phyloP scores from a whole-genome alignment of 2,888 invertebrate species.

The Rotaria magnacalcarata region DNA sequence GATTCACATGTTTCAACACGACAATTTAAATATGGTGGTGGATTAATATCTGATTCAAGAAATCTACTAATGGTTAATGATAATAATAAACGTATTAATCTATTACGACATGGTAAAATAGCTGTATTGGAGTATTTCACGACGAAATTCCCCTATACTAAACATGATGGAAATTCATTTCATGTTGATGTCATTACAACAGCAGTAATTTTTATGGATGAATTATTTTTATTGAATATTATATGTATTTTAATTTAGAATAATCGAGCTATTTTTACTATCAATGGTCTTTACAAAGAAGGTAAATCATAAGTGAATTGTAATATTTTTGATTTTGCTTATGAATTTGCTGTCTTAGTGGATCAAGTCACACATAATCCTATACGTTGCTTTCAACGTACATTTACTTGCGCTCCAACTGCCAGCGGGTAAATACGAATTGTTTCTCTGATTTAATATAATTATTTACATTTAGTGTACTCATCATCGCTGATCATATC shows the following conservation, averaged over 20 bases:
- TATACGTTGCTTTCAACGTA: slow-evolving; percentile 13
- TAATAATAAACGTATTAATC: background rate
- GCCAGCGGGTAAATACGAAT: background rate
- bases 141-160: background rate
- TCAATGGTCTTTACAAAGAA: slow-evolving; percentile 13
- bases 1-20: background rate
- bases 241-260: background rate
- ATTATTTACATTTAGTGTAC: background rate
- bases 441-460: background rate
- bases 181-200: slow-evolving; percentile 25
- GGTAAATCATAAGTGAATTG: background rate
- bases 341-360: background rate
- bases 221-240: background rate
- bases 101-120: background rate
- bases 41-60: background rate
- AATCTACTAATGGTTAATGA: background rate
- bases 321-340: background rate
- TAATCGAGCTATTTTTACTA: background rate
- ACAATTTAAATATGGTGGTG: background rate
- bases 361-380: background rate
- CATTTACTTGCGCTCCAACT: background rate
- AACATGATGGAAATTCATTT: slow-evolving; percentile 33
- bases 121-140: background rate
- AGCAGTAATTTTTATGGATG: background rate
- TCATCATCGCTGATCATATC: background rate